phyloP scores from a whole-genome alignment of 2,113 vertebrate genomes.

The Heteronetta atricapilla region DNA sequence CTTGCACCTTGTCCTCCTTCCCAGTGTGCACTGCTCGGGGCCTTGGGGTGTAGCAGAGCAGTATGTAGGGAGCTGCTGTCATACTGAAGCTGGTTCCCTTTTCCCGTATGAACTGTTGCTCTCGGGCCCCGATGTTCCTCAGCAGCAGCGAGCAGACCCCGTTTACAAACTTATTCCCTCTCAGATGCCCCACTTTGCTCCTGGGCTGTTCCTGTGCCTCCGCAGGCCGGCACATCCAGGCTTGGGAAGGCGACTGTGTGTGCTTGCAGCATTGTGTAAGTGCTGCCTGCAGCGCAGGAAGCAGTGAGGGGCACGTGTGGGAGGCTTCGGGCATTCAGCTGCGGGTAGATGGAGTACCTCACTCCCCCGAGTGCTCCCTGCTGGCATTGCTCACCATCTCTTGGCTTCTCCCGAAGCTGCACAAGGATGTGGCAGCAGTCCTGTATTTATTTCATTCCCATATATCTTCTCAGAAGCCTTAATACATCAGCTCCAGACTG shows the following conservation, averaged over 20 bases:
- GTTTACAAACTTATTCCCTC: background rate
- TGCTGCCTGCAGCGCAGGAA: background rate
- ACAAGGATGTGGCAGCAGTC: background rate
- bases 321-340: background rate
- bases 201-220: background rate
- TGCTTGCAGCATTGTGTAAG: background rate
- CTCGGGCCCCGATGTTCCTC: background rate
- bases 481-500: background rate
- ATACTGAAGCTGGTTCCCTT: background rate
- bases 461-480: background rate
- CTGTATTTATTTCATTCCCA: background rate
- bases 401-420: background rate
- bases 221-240: background rate
- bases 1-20: background rate
- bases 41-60: background rate
- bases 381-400: background rate
- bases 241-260: background rate
- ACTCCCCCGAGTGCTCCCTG: background rate
- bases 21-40: background rate
- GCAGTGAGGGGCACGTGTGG: rapidly evolving
- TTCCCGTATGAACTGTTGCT: rapidly evolving
- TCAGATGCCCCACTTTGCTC: background rate
- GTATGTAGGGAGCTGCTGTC: background rate
- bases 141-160: background rate
- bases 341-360: background rate